These are phyloP conservation scores for Phengaris alcon DNA, from an alignment of 2,888 invertebrate species.

Conservation along the genomic window DNA sequence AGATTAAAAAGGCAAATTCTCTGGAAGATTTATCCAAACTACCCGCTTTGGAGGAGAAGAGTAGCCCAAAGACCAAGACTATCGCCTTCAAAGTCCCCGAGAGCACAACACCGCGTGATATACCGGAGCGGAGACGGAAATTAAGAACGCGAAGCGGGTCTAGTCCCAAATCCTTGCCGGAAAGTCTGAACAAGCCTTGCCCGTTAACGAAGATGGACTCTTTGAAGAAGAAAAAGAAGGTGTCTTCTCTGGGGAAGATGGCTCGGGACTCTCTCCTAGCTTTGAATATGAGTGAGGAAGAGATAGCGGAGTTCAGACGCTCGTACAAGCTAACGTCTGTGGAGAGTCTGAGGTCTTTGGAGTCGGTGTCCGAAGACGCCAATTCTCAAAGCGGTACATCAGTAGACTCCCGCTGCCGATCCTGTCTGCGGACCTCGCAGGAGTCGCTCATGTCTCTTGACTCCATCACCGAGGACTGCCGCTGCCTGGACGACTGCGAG, in stretches of 20 bases:
- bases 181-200: conserved; percentile 64
- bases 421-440: conserved; percentile 65
- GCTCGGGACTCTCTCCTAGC: conserved; percentile 70
- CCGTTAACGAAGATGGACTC: conserved; percentile 61
- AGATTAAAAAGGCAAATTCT: conserved; percentile 65
- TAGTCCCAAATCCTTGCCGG: conserved; percentile 72
- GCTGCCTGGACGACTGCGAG: conserved; percentile 58
- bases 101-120: conserved; percentile 64
- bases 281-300: conserved; percentile 72
- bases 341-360: conserved; percentile 66
- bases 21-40: conserved; percentile 61
- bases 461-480: conserved; percentile 69
- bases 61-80: conserved; percentile 57
- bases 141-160: conserved; percentile 62
- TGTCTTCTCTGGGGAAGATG: conserved; percentile 69
- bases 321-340: conserved; percentile 70
- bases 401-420: conserved; percentile 62
- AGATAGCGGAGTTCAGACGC: conserved; percentile 66
- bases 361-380: conserved; percentile 72
- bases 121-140: conserved; percentile 60
- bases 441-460: conserved; percentile 73
- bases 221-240: conserved; percentile 63
- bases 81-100: conserved; percentile 70
- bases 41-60: conserved; percentile 46
- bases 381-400: conserved; percentile 70